Evolutionary conservation across 2,888 invertebrate genomes (phyloP), one percentile per base, ranked within the genome.

Genomic region (Drosophila borealis): DNA sequence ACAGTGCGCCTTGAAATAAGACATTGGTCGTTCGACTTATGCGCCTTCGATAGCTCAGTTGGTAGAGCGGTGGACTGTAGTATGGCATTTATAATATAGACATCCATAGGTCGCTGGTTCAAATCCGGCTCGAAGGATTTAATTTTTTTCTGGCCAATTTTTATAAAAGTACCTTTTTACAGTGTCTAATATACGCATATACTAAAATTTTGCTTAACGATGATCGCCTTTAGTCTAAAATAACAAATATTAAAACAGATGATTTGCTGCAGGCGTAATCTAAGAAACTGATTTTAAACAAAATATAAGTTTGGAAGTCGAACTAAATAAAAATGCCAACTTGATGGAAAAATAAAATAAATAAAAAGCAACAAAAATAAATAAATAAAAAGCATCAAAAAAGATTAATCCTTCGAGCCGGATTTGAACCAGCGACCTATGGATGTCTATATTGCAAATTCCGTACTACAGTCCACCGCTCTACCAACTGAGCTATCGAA

Each of bases 401-500:
- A 48, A 49, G 4, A 8, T 14, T 29, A 49, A 64, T 72, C 73
- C 81, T 80, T 88, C 78, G 78, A 77, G 80, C 78, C 80, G 87
- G 83, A 88, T 70, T 88, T 70, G 84, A 83, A 88, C 87, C 84
- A 86, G 87, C 87, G 81, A 82, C 84, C 81, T 82, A 78, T 86
- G 87, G 84, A 82, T 82, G 19, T 74, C 81, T 86, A 79, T 44
- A 1, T 49, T 51, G 45, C 44, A 11, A 11, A 8, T 41, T 80
- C 80, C 82, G 74, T 80, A 84, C 89, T 87, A 87, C 89, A 87
- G 86, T 87, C 86, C 86, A 87, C 89, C 86, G 86, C 86, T 87
- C 86, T 87, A 87, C 86, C 86, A 89, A 81, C 89, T 87, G 86
- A 87, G 86, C 86, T 87, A 87, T 87, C 86, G 86, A 87, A 87